Evolutionary conservation across 2,113 vertebrate genomes (phyloP).

Genomic region (Catharus bicknelli): DNA sequence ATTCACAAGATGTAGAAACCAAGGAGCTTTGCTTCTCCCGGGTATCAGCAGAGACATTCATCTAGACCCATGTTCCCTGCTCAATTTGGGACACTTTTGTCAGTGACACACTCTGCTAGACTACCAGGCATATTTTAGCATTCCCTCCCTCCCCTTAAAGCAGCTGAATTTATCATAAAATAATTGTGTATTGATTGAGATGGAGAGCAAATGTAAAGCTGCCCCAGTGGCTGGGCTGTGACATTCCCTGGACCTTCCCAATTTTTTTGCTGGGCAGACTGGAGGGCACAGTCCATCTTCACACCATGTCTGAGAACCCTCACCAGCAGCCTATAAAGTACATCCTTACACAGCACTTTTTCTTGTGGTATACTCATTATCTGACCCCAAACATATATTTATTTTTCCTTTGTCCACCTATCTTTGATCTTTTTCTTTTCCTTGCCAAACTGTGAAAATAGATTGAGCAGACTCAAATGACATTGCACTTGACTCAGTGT

Average conservation of each 20-base stretch:
- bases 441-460: background rate
- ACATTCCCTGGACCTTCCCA: background rate
- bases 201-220: background rate
- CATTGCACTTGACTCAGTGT: background rate
- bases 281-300: background rate
- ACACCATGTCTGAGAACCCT: background rate
- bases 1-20: background rate
- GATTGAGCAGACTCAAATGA: background rate
- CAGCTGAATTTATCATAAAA: background rate
- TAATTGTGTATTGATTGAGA: background rate
- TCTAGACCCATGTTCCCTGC: background rate
- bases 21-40: background rate
- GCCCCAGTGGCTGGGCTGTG: background rate
- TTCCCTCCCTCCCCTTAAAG: background rate
- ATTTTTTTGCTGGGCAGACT: background rate
- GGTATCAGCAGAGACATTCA: background rate
- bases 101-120: background rate
- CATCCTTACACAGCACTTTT: background rate
- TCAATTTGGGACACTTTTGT: accelerated
- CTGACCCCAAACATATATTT: background rate
- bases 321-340: background rate
- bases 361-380: background rate
- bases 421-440: background rate
- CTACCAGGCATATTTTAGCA: background rate
- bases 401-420: background rate